Percentiles rank a stretch among this genome's conserved stretches.
Conservation (phyloP, 2,113 vertebrate species). For the Trochalopteron elliotii region DNA sequence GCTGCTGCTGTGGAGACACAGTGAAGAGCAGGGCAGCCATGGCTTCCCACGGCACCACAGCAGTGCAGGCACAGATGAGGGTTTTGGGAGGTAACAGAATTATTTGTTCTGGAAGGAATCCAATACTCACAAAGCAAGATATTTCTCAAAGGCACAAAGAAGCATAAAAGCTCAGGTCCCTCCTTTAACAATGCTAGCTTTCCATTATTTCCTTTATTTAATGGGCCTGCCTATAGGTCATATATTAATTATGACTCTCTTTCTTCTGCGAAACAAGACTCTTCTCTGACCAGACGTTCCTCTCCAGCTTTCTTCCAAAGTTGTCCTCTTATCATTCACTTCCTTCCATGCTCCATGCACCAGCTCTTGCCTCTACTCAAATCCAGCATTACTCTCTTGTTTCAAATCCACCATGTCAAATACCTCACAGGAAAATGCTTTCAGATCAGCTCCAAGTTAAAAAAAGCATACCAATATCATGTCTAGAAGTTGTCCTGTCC, state of each 20-base stretch:
- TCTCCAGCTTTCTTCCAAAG: neutral
- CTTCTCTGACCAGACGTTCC: neutral
- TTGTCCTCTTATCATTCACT: neutral
- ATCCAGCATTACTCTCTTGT: neutral
- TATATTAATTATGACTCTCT: neutral
- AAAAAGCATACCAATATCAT: neutral
- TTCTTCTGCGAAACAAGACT: neutral
- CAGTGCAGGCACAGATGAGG: neutral
- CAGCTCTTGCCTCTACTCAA: neutral
- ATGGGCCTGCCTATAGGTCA: neutral
- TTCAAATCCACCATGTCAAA: neutral
- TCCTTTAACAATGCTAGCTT: neutral
- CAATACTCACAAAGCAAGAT: fast-evolving
- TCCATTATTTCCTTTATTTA: neutral
- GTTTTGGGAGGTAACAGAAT: neutral
- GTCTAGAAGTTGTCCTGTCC: neutral
- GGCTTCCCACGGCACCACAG: neutral
- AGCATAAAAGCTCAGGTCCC: neutral
- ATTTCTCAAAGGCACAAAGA: neutral
- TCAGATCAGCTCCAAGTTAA: neutral
- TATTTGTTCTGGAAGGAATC: neutral
- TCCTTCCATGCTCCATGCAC: neutral
- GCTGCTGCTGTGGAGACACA: neutral
- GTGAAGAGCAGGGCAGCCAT: neutral
- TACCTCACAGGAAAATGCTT: neutral